A percentile compares a stretch with the other conserved stretches of the same genome.
Conservation (phyloP, 2,888 invertebrate genomes). For the Sthenelais limicola region DNA sequence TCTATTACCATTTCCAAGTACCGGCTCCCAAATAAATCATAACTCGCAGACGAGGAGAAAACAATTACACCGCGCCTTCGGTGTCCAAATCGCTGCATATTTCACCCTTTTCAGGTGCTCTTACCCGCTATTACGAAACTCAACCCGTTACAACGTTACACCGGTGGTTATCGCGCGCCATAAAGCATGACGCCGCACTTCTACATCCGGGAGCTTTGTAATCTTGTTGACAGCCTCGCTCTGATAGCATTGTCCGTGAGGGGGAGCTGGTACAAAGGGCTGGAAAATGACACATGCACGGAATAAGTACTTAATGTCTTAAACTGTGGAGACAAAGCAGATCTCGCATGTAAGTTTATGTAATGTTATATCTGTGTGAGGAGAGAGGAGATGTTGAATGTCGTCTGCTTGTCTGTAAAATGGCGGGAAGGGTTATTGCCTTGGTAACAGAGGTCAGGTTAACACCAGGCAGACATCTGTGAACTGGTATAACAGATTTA, state of each 20-base stretch:
- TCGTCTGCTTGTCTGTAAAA: too few species aligned
- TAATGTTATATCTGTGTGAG: too few species aligned
- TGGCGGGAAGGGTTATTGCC: too few species aligned
- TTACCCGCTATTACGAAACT: slow-evolving; percentile 35
- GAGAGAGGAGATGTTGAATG: too few species aligned
- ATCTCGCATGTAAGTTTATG: slow-evolving; percentile 33
- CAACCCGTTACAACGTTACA: slow-evolving; percentile 10
- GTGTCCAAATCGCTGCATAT: too few species aligned
- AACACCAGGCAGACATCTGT: too few species aligned
- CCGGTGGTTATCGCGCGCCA: background rate
- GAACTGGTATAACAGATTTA: too few species aligned
- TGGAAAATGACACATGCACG: background rate
- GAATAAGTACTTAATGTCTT: slow-evolving; percentile 21
- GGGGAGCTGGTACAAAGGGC: slow-evolving; percentile 22
- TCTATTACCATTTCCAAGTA: too few species aligned
- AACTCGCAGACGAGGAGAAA: too few species aligned
- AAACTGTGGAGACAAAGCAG: slow-evolving; percentile 10
- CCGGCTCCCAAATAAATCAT: too few species aligned
- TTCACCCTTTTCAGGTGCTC: background rate
- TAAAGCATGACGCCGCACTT: background rate
- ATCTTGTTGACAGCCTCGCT: slow-evolving; percentile 26
- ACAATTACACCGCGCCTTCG: background rate
- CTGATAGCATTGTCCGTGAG: background rate
- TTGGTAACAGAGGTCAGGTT: too few species aligned
- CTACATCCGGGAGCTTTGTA: slow-evolving; percentile 2